A percentile compares a stretch with the other conserved stretches of the same genome.
These are phyloP conservation scores for Drosophila rellima DNA, from an alignment of 2,888 invertebrate species.

Conservation along the genomic window DNA sequence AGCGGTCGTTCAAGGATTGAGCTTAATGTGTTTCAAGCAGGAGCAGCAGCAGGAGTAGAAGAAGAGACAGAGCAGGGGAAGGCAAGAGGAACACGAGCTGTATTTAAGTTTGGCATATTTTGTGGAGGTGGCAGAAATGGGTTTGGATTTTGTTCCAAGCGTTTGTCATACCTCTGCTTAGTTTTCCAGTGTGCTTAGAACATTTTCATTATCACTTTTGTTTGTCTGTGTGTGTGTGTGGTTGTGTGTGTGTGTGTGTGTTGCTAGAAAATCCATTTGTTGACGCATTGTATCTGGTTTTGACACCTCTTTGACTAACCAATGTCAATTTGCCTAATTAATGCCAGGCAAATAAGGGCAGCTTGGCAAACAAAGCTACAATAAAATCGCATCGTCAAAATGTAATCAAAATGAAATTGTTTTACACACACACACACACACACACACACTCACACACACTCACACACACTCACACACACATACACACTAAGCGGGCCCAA, in stretches of 20 bases:
- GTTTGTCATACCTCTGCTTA: slow-evolving; percentile 1
- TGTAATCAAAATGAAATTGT: slow-evolving; percentile 39
- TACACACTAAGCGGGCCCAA: not conserved
- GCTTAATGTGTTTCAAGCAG: slow-evolving; percentile 51
- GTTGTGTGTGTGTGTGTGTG: not conserved
- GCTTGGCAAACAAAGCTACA: slow-evolving; percentile 25
- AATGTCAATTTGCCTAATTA: slow-evolving; percentile 63
- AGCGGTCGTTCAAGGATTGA: slow-evolving; percentile 52
- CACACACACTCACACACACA: slow-evolving; percentile 2
- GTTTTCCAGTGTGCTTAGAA: slow-evolving; percentile 10
- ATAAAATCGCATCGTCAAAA: slow-evolving; percentile 38
- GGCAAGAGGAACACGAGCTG: not conserved
- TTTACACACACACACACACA: slow-evolving; percentile 8
- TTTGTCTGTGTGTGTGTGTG: slow-evolving; percentile 2
- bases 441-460: not conserved
- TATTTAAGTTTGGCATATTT: slow-evolving; percentile 11
- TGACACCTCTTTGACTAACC: slow-evolving; percentile 20
- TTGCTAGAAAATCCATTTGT: slow-evolving; percentile 22
- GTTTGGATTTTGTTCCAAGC: not conserved
- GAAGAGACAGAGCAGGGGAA: not conserved
- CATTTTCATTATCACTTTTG: slow-evolving; percentile 30
- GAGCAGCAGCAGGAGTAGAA: not conserved
- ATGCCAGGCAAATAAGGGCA: slow-evolving; percentile 22
- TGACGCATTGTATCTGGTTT: slow-evolving; percentile 21
- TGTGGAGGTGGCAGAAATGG: not conserved